Evolutionary conservation across 2,797 vertebrate genomes (phyloP).

Genomic region (Diglossa cyanea): DNA sequence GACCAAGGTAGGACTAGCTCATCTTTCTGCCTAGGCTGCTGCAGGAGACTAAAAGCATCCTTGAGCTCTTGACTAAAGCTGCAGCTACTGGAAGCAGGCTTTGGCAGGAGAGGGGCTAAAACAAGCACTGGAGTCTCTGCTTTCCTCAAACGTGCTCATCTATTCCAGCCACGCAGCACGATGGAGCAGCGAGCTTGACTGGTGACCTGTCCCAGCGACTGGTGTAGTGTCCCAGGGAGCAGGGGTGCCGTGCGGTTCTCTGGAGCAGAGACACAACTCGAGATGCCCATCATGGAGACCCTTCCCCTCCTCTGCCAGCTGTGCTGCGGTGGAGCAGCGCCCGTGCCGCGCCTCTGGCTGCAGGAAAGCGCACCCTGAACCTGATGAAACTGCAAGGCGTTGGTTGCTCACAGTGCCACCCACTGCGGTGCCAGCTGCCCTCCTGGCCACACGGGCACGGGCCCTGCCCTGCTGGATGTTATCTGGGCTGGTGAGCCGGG

Average conservation of each 20-base stretch:
- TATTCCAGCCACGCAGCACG: neutral
- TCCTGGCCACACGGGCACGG: neutral
- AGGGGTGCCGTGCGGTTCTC: neutral
- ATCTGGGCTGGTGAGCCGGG: neutral
- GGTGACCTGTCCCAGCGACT: neutral
- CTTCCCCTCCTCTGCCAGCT: neutral
- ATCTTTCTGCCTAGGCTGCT: neutral
- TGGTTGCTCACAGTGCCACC: neutral
- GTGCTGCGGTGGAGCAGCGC: fast-evolving
- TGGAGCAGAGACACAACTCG: neutral
- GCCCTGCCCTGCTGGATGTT: conserved; percentile 26
- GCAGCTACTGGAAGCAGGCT: neutral
- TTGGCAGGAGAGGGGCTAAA: neutral
- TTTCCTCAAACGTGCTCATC: neutral
- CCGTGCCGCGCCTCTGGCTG: neutral
- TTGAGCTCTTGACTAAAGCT: neutral
- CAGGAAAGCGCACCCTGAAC: neutral
- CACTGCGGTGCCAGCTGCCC: neutral
- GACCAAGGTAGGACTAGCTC: neutral
- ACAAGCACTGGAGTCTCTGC: neutral
- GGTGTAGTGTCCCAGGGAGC: neutral
- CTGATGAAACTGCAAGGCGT: neutral
- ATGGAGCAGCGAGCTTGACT: neutral
- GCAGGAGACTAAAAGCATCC: neutral
- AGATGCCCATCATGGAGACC: fast-evolving